Percentiles rank a stretch among this genome's conserved stretches.
Conservation (phyloP, 2,888 invertebrate genomes). For the Polydrusus pterygomalis region DNA sequence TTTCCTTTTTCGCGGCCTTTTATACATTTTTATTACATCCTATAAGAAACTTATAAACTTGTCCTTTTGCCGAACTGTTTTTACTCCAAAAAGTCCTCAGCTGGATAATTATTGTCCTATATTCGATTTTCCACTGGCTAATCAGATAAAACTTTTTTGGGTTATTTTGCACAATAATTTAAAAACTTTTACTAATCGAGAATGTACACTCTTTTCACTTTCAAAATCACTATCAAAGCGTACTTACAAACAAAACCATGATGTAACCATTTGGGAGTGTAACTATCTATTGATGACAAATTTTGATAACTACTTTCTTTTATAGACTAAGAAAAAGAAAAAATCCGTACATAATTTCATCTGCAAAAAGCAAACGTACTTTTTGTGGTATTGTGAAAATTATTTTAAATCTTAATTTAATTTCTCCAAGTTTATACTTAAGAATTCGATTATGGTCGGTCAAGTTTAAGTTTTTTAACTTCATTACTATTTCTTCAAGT, state of each 20-base stretch:
- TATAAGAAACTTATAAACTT: too few species aligned
- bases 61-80: too few species aligned
- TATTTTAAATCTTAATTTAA: conserved; percentile 40
- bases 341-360: conserved; percentile 42
- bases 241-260: conserved; percentile 44
- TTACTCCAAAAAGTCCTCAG: neutral
- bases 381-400: conserved; percentile 52
- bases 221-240: conserved; percentile 21
- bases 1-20: too few species aligned
- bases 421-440: conserved; percentile 33
- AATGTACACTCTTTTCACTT: neutral
- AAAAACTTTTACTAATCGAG: neutral
- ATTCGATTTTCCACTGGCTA: neutral
- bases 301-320: conserved; percentile 46
- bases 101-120: too few species aligned
- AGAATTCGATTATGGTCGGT: conserved; percentile 38
- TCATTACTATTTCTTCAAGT: too few species aligned
- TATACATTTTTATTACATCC: too few species aligned
- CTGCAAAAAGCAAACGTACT: conserved; percentile 33
- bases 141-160: neutral
- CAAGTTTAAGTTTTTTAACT: conserved; percentile 36
- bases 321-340: conserved; percentile 44
- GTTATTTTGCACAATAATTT: neutral
- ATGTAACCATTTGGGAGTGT: conserved; percentile 38
- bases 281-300: conserved; percentile 40